A percentile compares a stretch with the other conserved stretches of the same genome.
Conservation (phyloP, 2,888 invertebrate genomes). For the Drosophila bunnanda region DNA sequence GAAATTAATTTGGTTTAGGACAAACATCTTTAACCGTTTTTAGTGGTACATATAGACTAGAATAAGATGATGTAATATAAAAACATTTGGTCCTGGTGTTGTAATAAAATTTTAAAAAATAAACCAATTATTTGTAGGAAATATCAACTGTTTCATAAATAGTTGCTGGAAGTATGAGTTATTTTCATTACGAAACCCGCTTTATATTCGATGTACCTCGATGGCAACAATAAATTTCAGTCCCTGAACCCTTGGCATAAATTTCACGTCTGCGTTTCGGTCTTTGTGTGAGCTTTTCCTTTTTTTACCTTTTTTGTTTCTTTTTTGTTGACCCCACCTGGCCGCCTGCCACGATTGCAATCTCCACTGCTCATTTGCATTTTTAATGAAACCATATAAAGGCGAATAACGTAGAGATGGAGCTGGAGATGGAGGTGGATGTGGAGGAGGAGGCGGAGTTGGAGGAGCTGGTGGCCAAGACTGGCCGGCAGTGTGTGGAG, state of each 20-base stretch:
- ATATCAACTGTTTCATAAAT: neutral
- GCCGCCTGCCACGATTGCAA: conserved; percentile 54
- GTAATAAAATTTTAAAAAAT: too few relatives aligned
- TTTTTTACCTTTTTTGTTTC: conserved; percentile 35
- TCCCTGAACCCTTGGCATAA: conserved; percentile 65
- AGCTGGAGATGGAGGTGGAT: neutral
- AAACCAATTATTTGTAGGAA: neutral
- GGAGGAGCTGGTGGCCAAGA: conserved; percentile 14
- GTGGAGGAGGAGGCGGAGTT: neutral
- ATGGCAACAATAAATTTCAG: conserved; percentile 45
- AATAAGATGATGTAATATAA: too few relatives aligned
- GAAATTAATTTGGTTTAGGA: too few relatives aligned
- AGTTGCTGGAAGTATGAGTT: conserved; percentile 2
- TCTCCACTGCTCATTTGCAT: conserved; percentile 78
- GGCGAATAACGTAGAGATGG: conserved; percentile 17
- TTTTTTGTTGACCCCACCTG: conserved; percentile 57
- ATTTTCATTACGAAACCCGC: conserved; percentile 5
- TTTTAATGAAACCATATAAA: conserved; percentile 71
- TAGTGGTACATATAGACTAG: too few relatives aligned
- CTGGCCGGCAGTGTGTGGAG: conserved; percentile 31
- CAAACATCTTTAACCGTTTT: too few relatives aligned
- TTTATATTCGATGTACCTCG: conserved; percentile 24
- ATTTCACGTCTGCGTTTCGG: conserved; percentile 57
- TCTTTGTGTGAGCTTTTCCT: conserved; percentile 26
- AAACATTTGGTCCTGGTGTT: too few relatives aligned